These are phyloP conservation scores for Caenorhabditis sulstoni DNA, from an alignment of 2,888 invertebrate genomes.

Conservation along the genomic window DNA sequence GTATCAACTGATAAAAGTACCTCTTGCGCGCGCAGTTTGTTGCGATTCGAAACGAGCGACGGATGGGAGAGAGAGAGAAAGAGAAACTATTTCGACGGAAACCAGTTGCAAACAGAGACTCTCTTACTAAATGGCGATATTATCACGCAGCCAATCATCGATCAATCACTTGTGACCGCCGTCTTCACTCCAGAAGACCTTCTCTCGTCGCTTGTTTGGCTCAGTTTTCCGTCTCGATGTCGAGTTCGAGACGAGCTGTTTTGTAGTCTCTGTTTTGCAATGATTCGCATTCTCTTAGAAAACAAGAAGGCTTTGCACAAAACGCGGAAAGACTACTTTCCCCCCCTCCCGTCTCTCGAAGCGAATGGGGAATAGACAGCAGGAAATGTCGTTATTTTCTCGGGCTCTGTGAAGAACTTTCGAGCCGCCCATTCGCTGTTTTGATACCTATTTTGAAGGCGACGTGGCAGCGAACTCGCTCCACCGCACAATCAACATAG, in stretches of 20 bases:
- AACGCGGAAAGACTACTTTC: constrained; percentile 33
- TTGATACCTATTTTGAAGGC: neutral
- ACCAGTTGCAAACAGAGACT: constrained; percentile 52
- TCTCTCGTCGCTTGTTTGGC: neutral
- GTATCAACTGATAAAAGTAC: neutral
- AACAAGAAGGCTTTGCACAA: constrained; percentile 50
- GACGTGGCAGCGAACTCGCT: too few species aligned
- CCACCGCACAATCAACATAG: neutral
- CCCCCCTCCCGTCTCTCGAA: neutral
- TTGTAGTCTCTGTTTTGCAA: constrained; percentile 37
- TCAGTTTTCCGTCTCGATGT: constrained; percentile 8
- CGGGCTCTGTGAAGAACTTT: neutral
- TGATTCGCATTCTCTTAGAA: constrained; percentile 54
- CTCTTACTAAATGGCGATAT: constrained; percentile 32
- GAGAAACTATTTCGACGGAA: constrained; percentile 26
- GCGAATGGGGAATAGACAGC: constrained; percentile 49
- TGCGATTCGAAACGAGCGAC: constrained; percentile 32
- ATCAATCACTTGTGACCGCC: constrained; percentile 46
- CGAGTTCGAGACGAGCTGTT: constrained; percentile 28
- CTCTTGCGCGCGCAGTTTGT: constrained; percentile 14
- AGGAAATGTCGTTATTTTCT: constrained; percentile 57
- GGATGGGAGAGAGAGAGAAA: constrained; percentile 30
- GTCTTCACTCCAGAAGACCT: constrained; percentile 25
- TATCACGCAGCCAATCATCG: constrained; percentile 36
- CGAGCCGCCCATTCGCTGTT: neutral